Conservation (phyloP, 92 coral and sea anemone genomes). For the Hydrozoanthus gracilis region DNA sequence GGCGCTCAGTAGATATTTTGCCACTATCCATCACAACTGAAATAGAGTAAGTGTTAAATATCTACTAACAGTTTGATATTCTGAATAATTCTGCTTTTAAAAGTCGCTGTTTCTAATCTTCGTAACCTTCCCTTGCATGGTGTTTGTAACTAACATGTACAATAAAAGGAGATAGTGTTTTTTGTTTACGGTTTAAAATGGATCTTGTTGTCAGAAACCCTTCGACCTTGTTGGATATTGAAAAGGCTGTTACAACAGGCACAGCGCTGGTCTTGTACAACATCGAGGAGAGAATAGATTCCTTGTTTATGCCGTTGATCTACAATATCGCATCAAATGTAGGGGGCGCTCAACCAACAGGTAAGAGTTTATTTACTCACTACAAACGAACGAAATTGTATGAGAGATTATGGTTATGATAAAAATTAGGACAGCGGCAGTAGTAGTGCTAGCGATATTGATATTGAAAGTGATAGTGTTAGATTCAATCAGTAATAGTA, state of each 20-base stretch:
- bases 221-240: slow-evolving; percentile 86
- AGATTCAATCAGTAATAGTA: no score
- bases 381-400: neutral
- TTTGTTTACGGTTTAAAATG: neutral
- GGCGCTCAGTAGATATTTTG: no score
- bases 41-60: no score
- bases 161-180: neutral
- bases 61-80: no score
- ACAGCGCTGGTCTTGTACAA: slow-evolving; percentile 88
- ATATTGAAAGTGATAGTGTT: no score
- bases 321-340: slow-evolving; percentile 87
- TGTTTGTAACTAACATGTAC: neutral
- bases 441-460: no score
- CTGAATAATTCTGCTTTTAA: no score
- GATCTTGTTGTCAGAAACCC: slow-evolving; percentile 65
- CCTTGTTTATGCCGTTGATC: slow-evolving; percentile 93
- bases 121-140: no score
- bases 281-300: slow-evolving; percentile 84
- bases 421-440: neutral
- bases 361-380: slow-evolving; percentile 34
- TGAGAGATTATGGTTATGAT: neutral
- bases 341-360: slow-evolving; percentile 72
- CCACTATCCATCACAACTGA: no score
- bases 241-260: slow-evolving; percentile 90
- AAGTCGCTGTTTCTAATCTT: no score